Conservation (phyloP, 2,797 vertebrate genomes). For the Neostethus bicornis region DNA sequence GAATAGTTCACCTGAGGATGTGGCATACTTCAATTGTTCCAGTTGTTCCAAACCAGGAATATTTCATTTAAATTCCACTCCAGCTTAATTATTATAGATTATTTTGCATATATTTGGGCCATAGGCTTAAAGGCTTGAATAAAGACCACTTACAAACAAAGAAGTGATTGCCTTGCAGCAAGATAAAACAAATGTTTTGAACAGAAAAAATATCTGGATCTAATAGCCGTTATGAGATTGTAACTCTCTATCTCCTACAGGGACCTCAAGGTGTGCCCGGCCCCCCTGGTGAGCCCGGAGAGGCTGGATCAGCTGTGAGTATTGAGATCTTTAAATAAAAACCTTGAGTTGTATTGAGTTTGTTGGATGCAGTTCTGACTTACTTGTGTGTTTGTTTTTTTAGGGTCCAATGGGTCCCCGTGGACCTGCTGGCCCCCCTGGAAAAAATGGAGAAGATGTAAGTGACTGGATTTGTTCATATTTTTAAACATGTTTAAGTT, state of each 20-base stretch:
- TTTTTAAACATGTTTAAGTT: not conserved
- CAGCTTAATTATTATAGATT: too few relatives aligned
- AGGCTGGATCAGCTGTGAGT: conserved; percentile 93
- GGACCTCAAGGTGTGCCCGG: conserved; percentile 98
- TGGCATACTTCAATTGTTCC: too few relatives aligned
- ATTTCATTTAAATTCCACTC: too few relatives aligned
- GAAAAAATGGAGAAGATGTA: conserved; percentile 99
- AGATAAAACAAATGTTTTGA: too few relatives aligned
- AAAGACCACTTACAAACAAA: too few relatives aligned
- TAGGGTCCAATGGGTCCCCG: conserved; percentile 98
- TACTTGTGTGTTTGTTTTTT: conserved; percentile 29
- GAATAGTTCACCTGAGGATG: too few relatives aligned
- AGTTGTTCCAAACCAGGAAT: too few relatives aligned
- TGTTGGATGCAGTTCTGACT: conserved; percentile 15
- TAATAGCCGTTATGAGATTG: conserved; percentile 10
- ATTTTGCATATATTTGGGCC: too few relatives aligned
- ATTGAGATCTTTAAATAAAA: conserved; percentile 15
- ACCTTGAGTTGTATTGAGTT: not conserved
- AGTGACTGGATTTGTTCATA: conserved; percentile 65
- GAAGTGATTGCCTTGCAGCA: too few relatives aligned
- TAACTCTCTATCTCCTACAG: conserved; percentile 66
- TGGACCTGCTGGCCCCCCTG: conserved; percentile 89
- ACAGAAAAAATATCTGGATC: too few relatives aligned
- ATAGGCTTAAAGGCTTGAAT: too few relatives aligned
- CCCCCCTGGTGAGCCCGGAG: conserved; percentile 95